Percentiles rank a stretch among this genome's conserved stretches.
Evolutionary conservation across 2,797 vertebrate species (phyloP).

Genomic region (Enteromius argenteus): DNA sequence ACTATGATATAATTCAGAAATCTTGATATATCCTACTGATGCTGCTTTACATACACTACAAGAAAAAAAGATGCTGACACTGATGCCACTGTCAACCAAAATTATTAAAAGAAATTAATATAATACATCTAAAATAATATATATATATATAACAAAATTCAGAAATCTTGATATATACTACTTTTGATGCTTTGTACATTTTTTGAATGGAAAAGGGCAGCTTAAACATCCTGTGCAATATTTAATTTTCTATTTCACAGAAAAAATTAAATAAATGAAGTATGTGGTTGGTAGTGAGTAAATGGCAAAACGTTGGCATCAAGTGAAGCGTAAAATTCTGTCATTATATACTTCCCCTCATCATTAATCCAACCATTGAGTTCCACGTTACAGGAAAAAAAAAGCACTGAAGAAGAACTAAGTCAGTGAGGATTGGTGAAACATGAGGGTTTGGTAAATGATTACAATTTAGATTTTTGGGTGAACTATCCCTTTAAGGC

Average conservation of each 20-base stretch:
- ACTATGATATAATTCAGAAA: too few relatives aligned
- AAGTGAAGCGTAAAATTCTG: not conserved
- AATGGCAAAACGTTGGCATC: not conserved
- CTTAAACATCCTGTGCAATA: not conserved
- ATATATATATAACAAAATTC: too few relatives aligned
- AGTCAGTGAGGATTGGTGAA: not conserved
- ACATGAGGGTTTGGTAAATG: not conserved
- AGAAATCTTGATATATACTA: not conserved
- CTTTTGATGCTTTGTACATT: too few relatives aligned
- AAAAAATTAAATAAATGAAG: not conserved
- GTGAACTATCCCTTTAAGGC: not conserved
- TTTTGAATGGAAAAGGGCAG: not conserved
- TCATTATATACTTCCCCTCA: constrained; percentile 1
- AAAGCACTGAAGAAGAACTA: not conserved
- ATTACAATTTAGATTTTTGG: not conserved
- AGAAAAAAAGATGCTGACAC: not conserved
- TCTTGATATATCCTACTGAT: too few relatives aligned
- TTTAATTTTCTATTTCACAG: not conserved
- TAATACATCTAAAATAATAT: too few relatives aligned
- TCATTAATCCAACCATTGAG: not conserved
- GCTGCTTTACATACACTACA: not conserved
- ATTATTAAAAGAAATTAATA: not conserved
- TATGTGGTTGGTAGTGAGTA: not conserved
- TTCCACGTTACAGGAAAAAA: not conserved
- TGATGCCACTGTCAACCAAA: not conserved